phyloP scores from a whole-genome alignment of 2,113 vertebrate genomes.

The Myrmecophaga tridactyla region DNA sequence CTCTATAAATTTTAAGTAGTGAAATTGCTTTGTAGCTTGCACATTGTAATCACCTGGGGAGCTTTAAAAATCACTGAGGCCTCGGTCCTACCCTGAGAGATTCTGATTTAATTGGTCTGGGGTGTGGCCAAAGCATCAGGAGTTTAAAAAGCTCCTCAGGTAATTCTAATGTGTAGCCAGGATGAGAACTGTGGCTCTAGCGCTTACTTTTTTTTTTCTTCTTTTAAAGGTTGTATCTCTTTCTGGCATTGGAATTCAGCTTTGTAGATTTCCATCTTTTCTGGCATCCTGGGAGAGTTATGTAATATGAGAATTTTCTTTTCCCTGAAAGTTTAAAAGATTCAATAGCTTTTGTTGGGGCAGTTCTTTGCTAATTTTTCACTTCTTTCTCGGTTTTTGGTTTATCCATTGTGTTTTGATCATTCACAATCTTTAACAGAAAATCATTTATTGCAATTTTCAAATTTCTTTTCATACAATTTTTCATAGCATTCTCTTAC shows the following conservation, averaged over 20 bases:
- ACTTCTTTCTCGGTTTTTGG: background rate
- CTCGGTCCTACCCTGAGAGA: background rate
- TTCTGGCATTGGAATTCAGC: background rate
- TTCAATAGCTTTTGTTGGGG: background rate
- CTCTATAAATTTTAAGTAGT: background rate
- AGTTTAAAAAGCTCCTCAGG: background rate
- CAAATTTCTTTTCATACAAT: slow-evolving; percentile 16
- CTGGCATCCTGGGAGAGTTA: background rate
- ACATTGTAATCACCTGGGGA: background rate
- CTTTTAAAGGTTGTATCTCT: background rate
- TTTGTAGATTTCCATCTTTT: background rate
- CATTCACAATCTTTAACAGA: slow-evolving; percentile 20
- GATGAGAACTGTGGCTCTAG: background rate
- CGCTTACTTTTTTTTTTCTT: background rate
- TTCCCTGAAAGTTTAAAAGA: slow-evolving; percentile 20
- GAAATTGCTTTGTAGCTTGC: slow-evolving; percentile 24
- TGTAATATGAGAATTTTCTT: slow-evolving; percentile 21
- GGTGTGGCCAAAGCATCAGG: background rate
- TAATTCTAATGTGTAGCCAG: background rate
- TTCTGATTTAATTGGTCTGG: background rate
- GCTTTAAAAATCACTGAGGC: slow-evolving; percentile 33
- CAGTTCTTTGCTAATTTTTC: background rate
- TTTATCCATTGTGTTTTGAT: slow-evolving; percentile 37
- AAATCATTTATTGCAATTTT: slow-evolving; percentile 27
- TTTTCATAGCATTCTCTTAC: background rate